Evolutionary conservation across 2,113 vertebrate genomes (phyloP), one percentile per base, ranked within the genome.

Genomic region (Monopterus albus): DNA sequence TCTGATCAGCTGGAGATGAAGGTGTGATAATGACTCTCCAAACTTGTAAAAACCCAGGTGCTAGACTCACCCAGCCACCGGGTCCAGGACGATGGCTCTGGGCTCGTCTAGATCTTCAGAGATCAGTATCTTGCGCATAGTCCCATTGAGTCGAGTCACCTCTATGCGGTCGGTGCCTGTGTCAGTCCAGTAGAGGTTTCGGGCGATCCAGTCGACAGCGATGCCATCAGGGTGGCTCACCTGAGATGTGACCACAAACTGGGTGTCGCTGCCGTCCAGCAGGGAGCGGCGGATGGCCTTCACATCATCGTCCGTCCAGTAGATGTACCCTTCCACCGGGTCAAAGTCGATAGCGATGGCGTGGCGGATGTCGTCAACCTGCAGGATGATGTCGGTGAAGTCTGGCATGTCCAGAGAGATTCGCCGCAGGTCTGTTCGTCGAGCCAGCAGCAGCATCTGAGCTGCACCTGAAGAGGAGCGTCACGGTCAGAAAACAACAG

Each of bases 341-440:
- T 99, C 98, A 0, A 96, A 99, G 92, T 99, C 98, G 28, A 99
- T 95, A 72, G 98, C 97, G 28, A 99, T 99, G 81, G 98, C 97
- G 14, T 99, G 98, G 0, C 97, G 95, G 68, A 99, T 98, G 79
- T 98, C 97, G 28, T 97, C 97, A 43, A 96, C 89, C 9, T 96
- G 95, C 55, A 98, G 80, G 49, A 98, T 93, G 0, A 98, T 95
- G 91, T 98, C 98, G 0, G 96, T 99, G 78, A 98, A 99, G 83
- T 98, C 98, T 0, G 96, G 96, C 6, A 90, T 98, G 91, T 99
- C 98, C 83, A 99, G 90, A 12, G 98, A 99, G 86, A 99, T 99
- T 3, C 94, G 93, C 3, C 98, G 92, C 81, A 99, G 83, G 79
- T 99, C 97, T 0, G 96, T 98, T 1, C 98, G 92, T 21, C 97